A percentile compares a stretch with the other conserved stretches of the same genome.
phyloP scores from a whole-genome alignment of 2,888 invertebrate genomes.

The Agrotis exclamationis region DNA sequence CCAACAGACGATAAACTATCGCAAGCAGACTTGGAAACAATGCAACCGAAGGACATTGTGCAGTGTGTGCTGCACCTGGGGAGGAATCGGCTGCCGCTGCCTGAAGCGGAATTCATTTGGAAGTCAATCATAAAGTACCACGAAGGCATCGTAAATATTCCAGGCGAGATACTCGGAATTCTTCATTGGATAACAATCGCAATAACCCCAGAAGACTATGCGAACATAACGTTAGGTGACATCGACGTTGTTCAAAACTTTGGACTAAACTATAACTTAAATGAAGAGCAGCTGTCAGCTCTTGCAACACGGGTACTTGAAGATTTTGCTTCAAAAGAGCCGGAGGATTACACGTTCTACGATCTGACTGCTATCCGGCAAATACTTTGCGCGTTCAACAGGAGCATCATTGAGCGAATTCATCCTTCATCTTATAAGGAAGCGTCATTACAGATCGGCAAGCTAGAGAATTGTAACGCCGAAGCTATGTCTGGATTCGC shows the following conservation, averaged over 20 bases:
- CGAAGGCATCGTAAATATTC: constrained; percentile 80
- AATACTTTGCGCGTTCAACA: constrained; percentile 91
- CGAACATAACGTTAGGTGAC: constrained; percentile 87
- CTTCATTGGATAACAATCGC: constrained; percentile 88
- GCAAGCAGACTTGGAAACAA: constrained; percentile 71
- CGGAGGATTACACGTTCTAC: constrained; percentile 90
- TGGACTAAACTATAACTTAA: constrained; percentile 87
- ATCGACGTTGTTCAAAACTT: constrained; percentile 91
- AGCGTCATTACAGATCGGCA: constrained; percentile 85
- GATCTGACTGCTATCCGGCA: constrained; percentile 90
- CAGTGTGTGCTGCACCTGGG: constrained; percentile 82
- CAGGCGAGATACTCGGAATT: constrained; percentile 80
- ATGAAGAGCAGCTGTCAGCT: constrained; percentile 81
- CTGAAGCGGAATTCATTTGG: constrained; percentile 84
- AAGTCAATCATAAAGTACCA: constrained; percentile 75
- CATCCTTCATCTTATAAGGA: constrained; percentile 89
- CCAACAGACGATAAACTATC: constrained; percentile 70
- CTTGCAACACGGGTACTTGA: constrained; percentile 88
- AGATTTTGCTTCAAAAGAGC: constrained; percentile 89
- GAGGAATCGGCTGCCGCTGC: constrained; percentile 71
- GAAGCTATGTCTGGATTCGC: constrained; percentile 87
- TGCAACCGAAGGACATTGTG: constrained; percentile 77
- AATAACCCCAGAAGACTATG: constrained; percentile 86
- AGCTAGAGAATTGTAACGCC: constrained; percentile 83
- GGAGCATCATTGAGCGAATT: constrained; percentile 88